Evolutionary conservation across 2,888 invertebrate genomes (phyloP).

Genomic region (Lithosia quadra): DNA sequence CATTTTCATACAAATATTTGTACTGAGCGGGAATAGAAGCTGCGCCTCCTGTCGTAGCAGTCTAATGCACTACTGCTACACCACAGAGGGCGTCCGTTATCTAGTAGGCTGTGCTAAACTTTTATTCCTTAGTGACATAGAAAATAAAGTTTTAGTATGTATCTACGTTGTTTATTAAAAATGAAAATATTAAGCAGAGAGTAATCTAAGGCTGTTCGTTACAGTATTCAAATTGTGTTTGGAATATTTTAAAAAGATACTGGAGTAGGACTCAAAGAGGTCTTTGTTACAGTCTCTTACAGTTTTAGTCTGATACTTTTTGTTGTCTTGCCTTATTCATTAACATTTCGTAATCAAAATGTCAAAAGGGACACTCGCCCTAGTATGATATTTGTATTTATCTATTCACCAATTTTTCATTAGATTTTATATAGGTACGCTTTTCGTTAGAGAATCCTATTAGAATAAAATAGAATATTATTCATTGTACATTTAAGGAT

Average conservation of each 20-base stretch:
- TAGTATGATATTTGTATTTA: neutral
- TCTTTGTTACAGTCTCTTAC: neutral
- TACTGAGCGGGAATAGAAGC: no score
- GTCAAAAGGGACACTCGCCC: neutral
- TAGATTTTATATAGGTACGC: neutral
- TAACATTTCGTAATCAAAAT: neutral
- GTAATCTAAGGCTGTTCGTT: neutral
- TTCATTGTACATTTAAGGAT: no score
- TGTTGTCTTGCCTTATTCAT: neutral
- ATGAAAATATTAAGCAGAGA: neutral
- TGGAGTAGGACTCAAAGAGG: neutral
- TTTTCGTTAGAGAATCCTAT: no score
- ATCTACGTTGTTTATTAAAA: neutral
- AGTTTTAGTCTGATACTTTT: neutral
- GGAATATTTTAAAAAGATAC: neutral
- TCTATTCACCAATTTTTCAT: neutral
- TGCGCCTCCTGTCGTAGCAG: no score
- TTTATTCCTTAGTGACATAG: neutral
- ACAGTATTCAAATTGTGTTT: neutral
- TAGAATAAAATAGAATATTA: no score
- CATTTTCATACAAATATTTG: no score
- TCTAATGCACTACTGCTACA: no score
- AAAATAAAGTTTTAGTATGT: neutral
- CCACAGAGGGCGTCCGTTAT: no score
- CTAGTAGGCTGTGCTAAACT: neutral